Evolutionary conservation across 1,140 invertebrate genomes (phyloP), one percentile per base, ranked within the genome.

Genomic region (Zaprionus tsacasi): DNA sequence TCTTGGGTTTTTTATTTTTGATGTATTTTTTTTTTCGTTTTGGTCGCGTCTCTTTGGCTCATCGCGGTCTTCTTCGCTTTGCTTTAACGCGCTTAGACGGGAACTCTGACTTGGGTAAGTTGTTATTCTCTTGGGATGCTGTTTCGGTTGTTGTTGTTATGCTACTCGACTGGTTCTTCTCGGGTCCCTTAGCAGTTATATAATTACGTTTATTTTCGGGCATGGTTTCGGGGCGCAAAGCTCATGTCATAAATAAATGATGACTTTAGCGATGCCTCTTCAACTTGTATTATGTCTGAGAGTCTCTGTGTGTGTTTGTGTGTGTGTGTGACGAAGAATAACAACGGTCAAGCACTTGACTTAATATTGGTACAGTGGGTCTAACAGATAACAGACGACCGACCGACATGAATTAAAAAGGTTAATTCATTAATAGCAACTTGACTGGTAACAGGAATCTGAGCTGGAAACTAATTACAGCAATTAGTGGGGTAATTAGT

Each of bases 221-320:
- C 81, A 75, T 72, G 55, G 80, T 82, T 82, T 70, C 35, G 61
- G 81, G 81, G 81, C 70, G 40, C 64, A 81, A 66, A 80, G 52
- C 81, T 81, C 82, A 79, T 81, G 82, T 79, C 82, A 86, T 82
- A 86, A 86, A 86, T 86, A 86, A 86, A 86, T 76, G 82, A 70
- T 83, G 82, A 79, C 76, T 83, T 81, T 78, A 78, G 78, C 57
- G 64, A 70, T 66, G 48, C 43, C 45, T 57, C 56, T 76, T 69
- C 45, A 69, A 52, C 21, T 40, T 61, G 60, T 70, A 48, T 61
- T 67, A 55, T 71, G 45, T 25, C 15, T 17, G 15, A 10, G 17
- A 11, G 17, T 21, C 15, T 12, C 3, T 40, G 11, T 40, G 13
- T n/a, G 38, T 40, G 4, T 40, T 12, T 40, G 11, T n/a, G 1